A percentile compares a stretch with the other conserved stretches of the same genome.
phyloP scores from a whole-genome alignment of 2,797 vertebrate genomes.

The Nyctibius grandis region DNA sequence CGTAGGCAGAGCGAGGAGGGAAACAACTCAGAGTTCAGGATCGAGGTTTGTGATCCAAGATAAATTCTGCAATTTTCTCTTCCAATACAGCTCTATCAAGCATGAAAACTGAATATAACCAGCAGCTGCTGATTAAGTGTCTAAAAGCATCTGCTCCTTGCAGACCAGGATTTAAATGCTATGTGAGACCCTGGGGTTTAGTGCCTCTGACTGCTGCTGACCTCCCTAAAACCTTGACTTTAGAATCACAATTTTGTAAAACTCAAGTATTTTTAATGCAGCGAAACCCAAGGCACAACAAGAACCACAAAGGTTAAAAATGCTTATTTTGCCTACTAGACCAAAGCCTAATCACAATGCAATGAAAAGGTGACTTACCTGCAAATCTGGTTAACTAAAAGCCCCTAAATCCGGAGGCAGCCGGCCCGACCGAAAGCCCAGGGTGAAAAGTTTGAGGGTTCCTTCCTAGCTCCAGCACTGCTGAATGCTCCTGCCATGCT shows the following conservation, averaged over 20 bases:
- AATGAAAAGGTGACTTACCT: background rate
- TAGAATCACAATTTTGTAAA: background rate
- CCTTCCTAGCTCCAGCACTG: background rate
- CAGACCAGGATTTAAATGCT: background rate
- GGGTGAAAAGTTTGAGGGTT: background rate
- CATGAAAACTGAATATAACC: background rate
- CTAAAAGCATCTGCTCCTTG: background rate
- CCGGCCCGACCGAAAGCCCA: background rate
- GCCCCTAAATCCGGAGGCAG: background rate
- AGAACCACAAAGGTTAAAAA: background rate
- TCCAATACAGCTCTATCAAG: background rate
- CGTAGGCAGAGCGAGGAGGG: background rate
- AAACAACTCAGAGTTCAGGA: background rate
- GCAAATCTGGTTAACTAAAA: background rate
- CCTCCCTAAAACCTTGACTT: background rate
- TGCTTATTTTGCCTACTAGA: background rate
- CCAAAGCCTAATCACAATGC: background rate
- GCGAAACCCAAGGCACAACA: background rate
- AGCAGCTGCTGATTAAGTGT: background rate
- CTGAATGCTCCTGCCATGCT: background rate
- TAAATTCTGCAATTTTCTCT: background rate
- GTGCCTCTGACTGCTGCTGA: background rate
- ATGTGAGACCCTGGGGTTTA: fast-evolving
- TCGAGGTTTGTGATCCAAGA: background rate
- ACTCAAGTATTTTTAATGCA: background rate